A percentile compares a stretch with the other conserved stretches of the same genome.
These are phyloP conservation scores for Ceyx margarethae DNA, from an alignment of 2,113 vertebrate genomes.

Conservation along the genomic window DNA sequence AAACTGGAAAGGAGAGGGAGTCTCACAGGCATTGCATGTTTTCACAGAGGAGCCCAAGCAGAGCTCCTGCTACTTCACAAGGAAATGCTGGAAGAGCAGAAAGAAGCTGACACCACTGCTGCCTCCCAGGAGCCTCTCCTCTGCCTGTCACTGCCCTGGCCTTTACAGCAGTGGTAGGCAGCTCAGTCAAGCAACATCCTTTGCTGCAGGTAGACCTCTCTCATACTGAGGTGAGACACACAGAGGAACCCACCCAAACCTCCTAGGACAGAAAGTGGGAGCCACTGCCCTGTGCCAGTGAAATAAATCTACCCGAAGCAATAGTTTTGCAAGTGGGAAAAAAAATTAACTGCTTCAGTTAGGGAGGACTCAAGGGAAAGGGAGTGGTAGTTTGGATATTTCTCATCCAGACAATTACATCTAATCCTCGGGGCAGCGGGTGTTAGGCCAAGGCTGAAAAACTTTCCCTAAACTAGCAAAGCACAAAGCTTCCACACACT, in stretches of 20 bases:
- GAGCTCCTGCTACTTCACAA: background rate
- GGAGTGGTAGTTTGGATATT: conserved; percentile 30
- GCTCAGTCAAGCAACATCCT: background rate
- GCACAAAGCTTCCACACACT: conserved; percentile 19
- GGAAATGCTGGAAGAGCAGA: background rate
- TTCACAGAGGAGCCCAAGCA: background rate
- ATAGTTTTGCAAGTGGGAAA: background rate
- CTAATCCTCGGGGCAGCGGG: conserved; percentile 34
- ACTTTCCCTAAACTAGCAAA: conserved; percentile 28
- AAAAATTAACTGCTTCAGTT: conserved; percentile 1
- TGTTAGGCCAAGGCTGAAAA: conserved; percentile 45
- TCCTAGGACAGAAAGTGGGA: background rate
- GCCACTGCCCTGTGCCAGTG: background rate
- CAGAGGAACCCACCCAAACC: background rate
- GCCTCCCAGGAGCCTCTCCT: background rate
- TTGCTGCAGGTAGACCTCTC: background rate
- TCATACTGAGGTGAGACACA: rapidly evolving
- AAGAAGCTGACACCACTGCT: background rate
- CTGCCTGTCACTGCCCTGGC: background rate
- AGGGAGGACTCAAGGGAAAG: conserved; percentile 32
- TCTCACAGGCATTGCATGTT: background rate
- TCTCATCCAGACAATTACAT: conserved; percentile 42
- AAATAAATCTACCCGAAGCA: background rate
- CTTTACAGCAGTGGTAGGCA: background rate
- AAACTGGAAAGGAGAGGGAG: background rate